Evolutionary conservation across 2,113 vertebrate species (phyloP).

Genomic region (Pachypanchax playfairii): DNA sequence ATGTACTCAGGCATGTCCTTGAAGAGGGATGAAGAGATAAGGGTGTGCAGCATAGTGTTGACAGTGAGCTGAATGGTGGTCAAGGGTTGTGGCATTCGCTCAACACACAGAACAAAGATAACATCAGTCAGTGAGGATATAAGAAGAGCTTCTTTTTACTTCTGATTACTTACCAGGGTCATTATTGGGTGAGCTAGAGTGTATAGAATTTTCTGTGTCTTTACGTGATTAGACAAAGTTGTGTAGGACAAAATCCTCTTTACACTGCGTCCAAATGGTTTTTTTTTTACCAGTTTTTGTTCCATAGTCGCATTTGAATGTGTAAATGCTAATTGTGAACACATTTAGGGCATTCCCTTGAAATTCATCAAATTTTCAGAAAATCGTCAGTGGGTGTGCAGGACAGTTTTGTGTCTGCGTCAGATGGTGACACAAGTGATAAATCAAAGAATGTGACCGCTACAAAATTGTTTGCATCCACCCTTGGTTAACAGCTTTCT

Average conservation of each 20-base stretch:
- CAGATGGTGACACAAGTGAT: background rate
- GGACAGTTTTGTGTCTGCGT: background rate
- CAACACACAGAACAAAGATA: constrained; percentile 39
- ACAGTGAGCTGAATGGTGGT: constrained; percentile 27
- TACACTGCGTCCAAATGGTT: background rate
- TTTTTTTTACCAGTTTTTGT: background rate
- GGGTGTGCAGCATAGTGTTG: constrained; percentile 13
- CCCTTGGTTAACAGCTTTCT: background rate
- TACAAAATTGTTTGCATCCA: constrained; percentile 10
- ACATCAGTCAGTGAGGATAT: background rate
- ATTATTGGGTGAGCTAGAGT: constrained; percentile 10
- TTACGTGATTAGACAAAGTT: background rate
- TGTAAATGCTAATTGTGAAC: background rate
- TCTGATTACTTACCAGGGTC: constrained; percentile 9
- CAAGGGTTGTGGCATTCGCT: constrained; percentile 24
- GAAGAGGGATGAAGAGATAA: constrained; percentile 29
- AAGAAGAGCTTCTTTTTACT: constrained; percentile 20
- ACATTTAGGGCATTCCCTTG: background rate
- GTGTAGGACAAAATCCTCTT: background rate
- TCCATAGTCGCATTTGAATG: background rate
- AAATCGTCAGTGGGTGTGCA: background rate
- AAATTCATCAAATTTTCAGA: background rate
- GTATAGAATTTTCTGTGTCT: background rate
- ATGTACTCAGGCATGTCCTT: constrained; percentile 35
- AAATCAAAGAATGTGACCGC: constrained; percentile 11